Percentiles rank a stretch among this genome's conserved stretches.
Evolutionary conservation across 2,113 vertebrate species (phyloP).

Genomic region (Pantherophis guttatus): DNA sequence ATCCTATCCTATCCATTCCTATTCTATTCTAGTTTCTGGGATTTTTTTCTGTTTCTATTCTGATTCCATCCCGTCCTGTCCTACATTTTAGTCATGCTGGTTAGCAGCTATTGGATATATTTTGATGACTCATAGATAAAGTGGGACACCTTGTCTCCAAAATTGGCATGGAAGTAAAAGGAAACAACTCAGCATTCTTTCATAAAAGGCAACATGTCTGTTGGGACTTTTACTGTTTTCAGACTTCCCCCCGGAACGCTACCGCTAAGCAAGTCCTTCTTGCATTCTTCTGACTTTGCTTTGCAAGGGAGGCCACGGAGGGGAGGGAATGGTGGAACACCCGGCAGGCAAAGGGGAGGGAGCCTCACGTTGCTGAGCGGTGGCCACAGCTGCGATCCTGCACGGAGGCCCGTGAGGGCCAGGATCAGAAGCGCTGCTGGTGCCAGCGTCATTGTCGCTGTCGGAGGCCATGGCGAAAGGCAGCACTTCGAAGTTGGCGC

Average conservation of each 20-base stretch:
- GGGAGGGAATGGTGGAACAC: accelerated
- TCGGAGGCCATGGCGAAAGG: constrained; percentile 98
- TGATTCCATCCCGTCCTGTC: background rate
- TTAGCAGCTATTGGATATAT: background rate
- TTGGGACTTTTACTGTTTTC: too few species aligned
- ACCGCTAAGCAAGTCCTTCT: background rate
- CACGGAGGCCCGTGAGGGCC: constrained; percentile 92
- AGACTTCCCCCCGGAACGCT: background rate
- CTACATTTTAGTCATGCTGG: background rate
- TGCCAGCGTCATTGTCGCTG: constrained; percentile 94
- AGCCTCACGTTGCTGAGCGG: constrained; percentile 85
- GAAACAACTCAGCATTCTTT: too few species aligned
- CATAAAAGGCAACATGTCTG: background rate
- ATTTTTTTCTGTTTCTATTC: too few species aligned
- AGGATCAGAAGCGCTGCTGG: constrained; percentile 91
- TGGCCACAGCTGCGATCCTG: constrained; percentile 89
- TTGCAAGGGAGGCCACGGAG: background rate
- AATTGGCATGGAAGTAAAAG: background rate
- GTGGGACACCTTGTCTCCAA: background rate
- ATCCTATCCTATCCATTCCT: too few species aligned
- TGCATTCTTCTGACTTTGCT: background rate
- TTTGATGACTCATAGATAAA: background rate
- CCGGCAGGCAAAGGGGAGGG: background rate
- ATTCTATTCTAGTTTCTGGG: too few species aligned
- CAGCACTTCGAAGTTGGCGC: constrained; percentile 94